Percentiles rank a stretch among this genome's conserved stretches.
phyloP scores from a whole-genome alignment of 2,113 vertebrate species.

The Cathartes aura region DNA sequence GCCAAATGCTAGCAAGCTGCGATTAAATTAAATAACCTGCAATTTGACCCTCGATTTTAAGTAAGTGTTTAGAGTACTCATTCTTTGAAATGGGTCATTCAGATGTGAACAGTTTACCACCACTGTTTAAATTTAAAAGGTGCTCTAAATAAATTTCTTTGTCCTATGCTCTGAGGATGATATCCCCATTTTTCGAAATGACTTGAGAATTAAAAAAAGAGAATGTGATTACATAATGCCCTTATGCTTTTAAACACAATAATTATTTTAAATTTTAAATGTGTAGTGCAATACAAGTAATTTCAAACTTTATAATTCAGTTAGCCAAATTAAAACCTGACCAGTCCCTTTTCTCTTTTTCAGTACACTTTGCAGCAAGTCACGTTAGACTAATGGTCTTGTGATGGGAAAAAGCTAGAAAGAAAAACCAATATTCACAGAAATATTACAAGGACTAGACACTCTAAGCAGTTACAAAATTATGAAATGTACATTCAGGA shows the following conservation, averaged over 20 bases:
- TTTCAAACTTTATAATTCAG: neutral
- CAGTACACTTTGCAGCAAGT: neutral
- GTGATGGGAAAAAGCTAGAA: neutral
- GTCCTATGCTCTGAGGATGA: neutral
- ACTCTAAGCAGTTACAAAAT: neutral
- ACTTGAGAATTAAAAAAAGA: neutral
- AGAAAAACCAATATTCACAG: neutral
- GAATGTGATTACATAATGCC: neutral
- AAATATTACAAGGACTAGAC: neutral
- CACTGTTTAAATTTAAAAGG: neutral
- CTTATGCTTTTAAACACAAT: neutral
- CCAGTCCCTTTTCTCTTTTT: neutral
- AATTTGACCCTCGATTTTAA: neutral
- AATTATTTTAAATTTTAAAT: neutral
- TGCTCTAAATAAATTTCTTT: neutral
- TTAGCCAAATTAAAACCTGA: neutral
- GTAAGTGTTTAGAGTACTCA: neutral
- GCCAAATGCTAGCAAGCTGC: neutral
- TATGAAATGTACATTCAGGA: neutral
- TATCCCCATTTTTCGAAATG: neutral
- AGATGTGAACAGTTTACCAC: neutral
- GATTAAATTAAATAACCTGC: neutral
- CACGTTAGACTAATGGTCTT: neutral
- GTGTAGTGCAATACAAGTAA: neutral
- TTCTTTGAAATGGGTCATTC: neutral